Base-by-base conservation (phyloP, 2,113 vertebrate species). In the Melospiza melodia region DNA sequence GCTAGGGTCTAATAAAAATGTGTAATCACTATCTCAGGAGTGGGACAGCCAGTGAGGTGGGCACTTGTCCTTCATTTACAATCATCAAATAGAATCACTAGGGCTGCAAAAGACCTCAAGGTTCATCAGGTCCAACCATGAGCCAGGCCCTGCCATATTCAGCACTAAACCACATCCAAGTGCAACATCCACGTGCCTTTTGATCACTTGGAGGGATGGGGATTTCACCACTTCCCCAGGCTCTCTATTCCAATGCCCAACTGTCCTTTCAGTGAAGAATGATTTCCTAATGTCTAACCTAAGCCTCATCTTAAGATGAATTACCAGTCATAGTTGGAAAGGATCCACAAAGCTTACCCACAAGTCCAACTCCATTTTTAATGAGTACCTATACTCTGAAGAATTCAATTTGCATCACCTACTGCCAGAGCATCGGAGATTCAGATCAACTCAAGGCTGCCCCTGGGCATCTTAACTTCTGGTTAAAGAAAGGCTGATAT, bases 121-220 rank as follows among this genome's bases (percentile, higher is more conserved):
- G 55, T 21, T 68, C 54, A 46, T n/a, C 39, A 48, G 31, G n/a
- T 25, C 19, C 69, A 82, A n/a, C 12, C 33, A 30, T 52, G 11
- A 75, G 35, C 46, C 46, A 74, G 44, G 9, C 33, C 14, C 15
- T 23, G 6, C 44, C 24, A 46, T 3, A 12, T 22, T 83, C 62
- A 89, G 14, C n/a, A 62, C 62, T 55, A 76, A 59, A 48, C 9
- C 30, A 35, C 1, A 68, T 10, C 21, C 55, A 35, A 9, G 20
- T 19, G 16, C 39, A 67, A 39, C 14, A 61, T 8, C 37, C 46
- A 39, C 0, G 0, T 9, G 48, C 30, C 54, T 61, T 68, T 30
- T 21, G 24, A 75, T 41, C 0, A 0, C n/a, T 61, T 25, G 7
- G 1, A 5, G 54, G 46, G n/a, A 41, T 22, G 15, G 41, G 37